A percentile compares a stretch with the other conserved stretches of the same genome.
Conservation (phyloP, 1,140 invertebrate genomes). For the Cheumatopsyche charites region DNA sequence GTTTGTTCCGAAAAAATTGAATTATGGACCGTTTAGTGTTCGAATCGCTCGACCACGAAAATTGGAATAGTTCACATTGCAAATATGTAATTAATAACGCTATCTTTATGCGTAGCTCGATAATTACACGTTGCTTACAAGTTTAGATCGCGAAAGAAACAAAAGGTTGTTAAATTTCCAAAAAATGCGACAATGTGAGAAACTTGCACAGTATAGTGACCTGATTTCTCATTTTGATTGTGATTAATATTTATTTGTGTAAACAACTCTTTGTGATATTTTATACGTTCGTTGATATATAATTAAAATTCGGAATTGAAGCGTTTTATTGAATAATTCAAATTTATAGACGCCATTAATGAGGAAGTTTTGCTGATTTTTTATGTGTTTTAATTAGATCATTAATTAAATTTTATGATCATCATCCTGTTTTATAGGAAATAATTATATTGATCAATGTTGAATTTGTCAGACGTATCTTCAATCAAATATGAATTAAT, state of each 20-base stretch:
- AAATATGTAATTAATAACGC: neutral
- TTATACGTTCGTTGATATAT: too few relatives aligned
- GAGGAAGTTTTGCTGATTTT: too few relatives aligned
- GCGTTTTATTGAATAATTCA: too few relatives aligned
- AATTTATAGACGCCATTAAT: too few relatives aligned
- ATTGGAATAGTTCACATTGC: slow-evolving; percentile 15
- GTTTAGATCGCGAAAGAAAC: neutral
- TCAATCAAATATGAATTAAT: too few relatives aligned
- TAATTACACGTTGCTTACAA: neutral
- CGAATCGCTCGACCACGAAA: neutral
- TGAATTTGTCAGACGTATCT: too few relatives aligned
- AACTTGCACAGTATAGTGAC: neutral
- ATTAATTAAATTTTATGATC: neutral
- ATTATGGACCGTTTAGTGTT: too few relatives aligned
- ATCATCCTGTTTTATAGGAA: neutral
- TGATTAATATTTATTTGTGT: too few relatives aligned
- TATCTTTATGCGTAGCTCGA: neutral
- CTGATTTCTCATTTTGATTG: neutral
- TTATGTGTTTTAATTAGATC: too few relatives aligned
- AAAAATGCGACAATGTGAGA: neutral
- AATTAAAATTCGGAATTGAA: too few relatives aligned
- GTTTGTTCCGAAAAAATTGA: too few relatives aligned
- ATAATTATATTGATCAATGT: neutral
- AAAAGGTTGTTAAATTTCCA: slow-evolving; percentile 4
- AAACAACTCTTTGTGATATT: too few relatives aligned